Evolutionary conservation across 1,140 invertebrate species (phyloP), one percentile per base, ranked within the genome.

Genomic region (Scaptomyza pallida): DNA sequence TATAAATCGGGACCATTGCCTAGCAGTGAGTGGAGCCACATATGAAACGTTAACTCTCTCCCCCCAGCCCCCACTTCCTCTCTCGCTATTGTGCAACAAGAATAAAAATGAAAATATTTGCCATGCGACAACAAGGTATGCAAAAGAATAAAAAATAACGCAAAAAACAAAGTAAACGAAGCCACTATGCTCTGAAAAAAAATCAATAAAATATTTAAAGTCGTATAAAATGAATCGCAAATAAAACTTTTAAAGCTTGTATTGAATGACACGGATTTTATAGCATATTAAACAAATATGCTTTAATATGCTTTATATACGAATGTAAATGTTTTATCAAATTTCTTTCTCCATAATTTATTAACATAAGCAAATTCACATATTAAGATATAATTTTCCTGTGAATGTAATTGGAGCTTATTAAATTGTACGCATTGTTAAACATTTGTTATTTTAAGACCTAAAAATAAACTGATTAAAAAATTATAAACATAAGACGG

Each of bases 41-140:
- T 30, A 30, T 37, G 33, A 30, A 37, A 69, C 62, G 70, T 75
- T 71, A 79, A 78, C 54, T 75, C 64, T 72, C 59, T 54, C 70
- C n/a, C n/a, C n/a, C n/a, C n/a, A n/a, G n/a, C n/a, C n/a, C n/a
- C n/a, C n/a, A n/a, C n/a, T n/a, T n/a, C n/a, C n/a, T n/a, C n/a
- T n/a, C n/a, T n/a, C n/a, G n/a, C n/a, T n/a, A n/a, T 26, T 4
- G 76, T 71, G 61, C 26, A 59, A 76, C 65, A 71, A 51, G 43
- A 51, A 68, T 23, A 48, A n/a, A 65, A 9, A 30, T 8, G 9
- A 30, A 75, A 72, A 61, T 80, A 62, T 79, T 79, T 79, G 60
- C 60, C 61, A 2, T 30, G 26, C 61, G 64, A 16, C 48, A 23
- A 33, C 35, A 51, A 61, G 35, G 15, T 57, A 19, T 50, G 48